A percentile compares a stretch with the other conserved stretches of the same genome.
Conservation (phyloP, 23 tunicate genomes). For the Halocynthia aurantium region DNA sequence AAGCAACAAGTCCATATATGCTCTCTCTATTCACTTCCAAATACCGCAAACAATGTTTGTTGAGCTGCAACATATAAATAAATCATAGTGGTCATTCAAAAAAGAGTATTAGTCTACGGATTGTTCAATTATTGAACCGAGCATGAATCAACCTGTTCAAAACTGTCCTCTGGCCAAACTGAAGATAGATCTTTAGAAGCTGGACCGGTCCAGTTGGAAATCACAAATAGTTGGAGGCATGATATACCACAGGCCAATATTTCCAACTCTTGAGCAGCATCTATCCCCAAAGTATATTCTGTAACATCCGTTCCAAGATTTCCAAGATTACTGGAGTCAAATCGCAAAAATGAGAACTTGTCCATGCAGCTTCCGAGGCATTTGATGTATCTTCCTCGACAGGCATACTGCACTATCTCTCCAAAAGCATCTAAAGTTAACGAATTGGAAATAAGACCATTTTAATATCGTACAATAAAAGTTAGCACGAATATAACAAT, state of each 20-base stretch:
- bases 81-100: background rate
- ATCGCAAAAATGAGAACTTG: no score
- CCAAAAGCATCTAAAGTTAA: no score
- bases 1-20: constrained; percentile 8
- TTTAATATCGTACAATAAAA: no score
- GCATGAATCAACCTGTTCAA: background rate
- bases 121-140: background rate
- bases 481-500: no score
- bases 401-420: no score
- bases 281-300: background rate
- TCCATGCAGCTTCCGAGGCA: no score
- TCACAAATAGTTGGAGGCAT: constrained; percentile 65
- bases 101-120: background rate
- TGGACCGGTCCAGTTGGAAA: constrained; percentile 83
- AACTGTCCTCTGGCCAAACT: background rate
- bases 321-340: constrained; percentile 9
- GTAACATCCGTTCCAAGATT: background rate
- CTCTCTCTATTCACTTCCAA: constrained; percentile 21
- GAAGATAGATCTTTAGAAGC: background rate
- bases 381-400: no score
- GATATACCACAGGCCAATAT: constrained; percentile 55
- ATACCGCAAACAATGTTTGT: background rate
- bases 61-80: background rate
- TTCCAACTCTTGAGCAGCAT: constrained; percentile 18
- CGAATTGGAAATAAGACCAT: no score